Conservation (phyloP, 2,797 vertebrate genomes). For the Rhabdomys pumilio region DNA sequence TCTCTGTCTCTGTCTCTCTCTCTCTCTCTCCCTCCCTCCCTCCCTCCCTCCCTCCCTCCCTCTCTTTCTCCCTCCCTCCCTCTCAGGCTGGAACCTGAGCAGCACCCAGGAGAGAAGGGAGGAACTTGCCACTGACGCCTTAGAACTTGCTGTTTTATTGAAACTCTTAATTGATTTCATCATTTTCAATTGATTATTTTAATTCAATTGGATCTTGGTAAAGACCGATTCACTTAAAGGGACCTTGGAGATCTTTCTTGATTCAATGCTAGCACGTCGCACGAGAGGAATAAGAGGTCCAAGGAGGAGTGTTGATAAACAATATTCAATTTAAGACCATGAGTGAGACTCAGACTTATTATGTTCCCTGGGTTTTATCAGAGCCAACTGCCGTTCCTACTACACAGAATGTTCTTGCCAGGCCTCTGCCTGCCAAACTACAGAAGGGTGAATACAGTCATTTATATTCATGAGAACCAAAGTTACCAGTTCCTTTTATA, state of each 20-base stretch:
- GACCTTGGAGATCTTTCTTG: conserved; percentile 49
- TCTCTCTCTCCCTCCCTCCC: too few species aligned
- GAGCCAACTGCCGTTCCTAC: neutral
- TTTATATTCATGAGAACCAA: neutral
- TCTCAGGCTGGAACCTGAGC: too few species aligned
- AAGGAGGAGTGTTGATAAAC: neutral
- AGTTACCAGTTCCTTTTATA: neutral
- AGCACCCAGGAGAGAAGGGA: neutral
- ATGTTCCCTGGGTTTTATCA: neutral
- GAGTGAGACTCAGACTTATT: neutral
- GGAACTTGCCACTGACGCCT: neutral
- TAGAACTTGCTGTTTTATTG: neutral
- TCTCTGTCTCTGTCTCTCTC: too few species aligned
- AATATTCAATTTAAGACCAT: conserved; percentile 8
- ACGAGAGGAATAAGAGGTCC: neutral
- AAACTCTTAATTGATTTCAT: conserved; percentile 42
- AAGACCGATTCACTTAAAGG: conserved; percentile 64
- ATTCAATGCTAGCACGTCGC: conserved; percentile 14
- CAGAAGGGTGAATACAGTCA: neutral
- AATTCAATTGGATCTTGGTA: conserved; percentile 59
- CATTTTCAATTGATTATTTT: conserved; percentile 68
- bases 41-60: too few species aligned
- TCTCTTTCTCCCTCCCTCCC: too few species aligned
- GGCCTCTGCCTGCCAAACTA: neutral
- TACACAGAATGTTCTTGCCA: neutral